phyloP scores from a whole-genome alignment of 2,113 vertebrate genomes.

The Apteryx owenii region DNA sequence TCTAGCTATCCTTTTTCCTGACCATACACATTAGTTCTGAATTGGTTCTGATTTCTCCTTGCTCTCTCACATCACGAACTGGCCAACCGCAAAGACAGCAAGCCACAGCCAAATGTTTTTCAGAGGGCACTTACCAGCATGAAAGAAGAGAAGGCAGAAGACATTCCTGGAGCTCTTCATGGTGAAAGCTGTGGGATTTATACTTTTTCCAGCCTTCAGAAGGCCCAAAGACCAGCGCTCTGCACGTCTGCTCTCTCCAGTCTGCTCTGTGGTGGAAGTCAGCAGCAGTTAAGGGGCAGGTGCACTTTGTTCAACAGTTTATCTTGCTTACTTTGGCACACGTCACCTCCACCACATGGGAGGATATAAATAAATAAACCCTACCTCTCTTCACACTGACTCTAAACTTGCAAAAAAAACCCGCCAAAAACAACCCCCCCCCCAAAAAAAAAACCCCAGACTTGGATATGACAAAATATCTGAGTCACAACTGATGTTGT shows the following conservation, averaged over 20 bases:
- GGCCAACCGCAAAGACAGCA: background rate
- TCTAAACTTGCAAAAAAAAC: background rate
- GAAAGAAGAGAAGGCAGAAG: slow-evolving; percentile 5
- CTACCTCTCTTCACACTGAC: background rate
- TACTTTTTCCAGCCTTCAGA: background rate
- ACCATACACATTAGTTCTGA: background rate
- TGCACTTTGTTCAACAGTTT: background rate
- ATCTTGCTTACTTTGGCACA: background rate
- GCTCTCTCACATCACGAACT: background rate
- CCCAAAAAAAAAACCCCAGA: background rate
- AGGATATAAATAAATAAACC: background rate
- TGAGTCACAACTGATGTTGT: background rate
- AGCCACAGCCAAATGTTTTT: background rate
- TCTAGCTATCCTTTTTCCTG: background rate
- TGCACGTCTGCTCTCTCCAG: background rate
- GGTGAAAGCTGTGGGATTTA: background rate
- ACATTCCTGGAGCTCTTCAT: background rate
- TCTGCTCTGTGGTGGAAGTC: background rate
- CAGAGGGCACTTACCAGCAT: slow-evolving; percentile 42
- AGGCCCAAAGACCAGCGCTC: background rate
- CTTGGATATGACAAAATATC: background rate
- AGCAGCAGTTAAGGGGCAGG: background rate
- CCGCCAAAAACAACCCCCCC: no score
- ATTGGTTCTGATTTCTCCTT: background rate
- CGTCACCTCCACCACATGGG: background rate